Conservation (phyloP, 2,888 invertebrate species). For the Acrocyrtus sp. region DNA sequence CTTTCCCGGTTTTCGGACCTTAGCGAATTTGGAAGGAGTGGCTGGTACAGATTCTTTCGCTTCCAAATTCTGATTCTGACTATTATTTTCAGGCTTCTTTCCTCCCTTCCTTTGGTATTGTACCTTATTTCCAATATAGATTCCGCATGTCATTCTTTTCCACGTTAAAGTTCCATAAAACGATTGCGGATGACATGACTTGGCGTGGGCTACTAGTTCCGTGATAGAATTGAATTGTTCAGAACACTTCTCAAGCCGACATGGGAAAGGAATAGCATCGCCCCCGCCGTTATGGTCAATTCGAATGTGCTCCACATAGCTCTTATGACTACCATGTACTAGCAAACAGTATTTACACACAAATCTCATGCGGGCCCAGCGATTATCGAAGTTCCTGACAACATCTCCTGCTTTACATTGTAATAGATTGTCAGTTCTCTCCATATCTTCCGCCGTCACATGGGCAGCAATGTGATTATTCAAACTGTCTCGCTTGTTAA, state of each 20-base stretch:
- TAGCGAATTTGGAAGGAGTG: too few relatives aligned
- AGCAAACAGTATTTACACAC: slow-evolving; percentile 17
- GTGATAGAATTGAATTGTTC: neutral
- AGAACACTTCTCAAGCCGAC: slow-evolving; percentile 1
- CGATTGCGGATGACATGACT: neutral
- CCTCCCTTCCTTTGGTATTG: too few relatives aligned
- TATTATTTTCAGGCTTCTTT: too few relatives aligned
- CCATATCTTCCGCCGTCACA: slow-evolving; percentile 7
- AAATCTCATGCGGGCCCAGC: neutral
- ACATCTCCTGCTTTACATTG: neutral
- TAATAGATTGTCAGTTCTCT: slow-evolving; percentile 4
- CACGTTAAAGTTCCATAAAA: slow-evolving; percentile 6
- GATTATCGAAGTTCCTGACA: neutral
- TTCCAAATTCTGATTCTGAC: too few relatives aligned
- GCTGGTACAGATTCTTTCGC: too few relatives aligned
- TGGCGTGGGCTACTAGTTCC: slow-evolving; percentile 5
- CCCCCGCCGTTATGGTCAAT: neutral
- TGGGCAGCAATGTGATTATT: slow-evolving; percentile 15
- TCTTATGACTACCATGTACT: neutral
- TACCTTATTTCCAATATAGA: too few relatives aligned
- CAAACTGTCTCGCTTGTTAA: slow-evolving; percentile 27
- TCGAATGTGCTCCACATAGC: slow-evolving; percentile 3
- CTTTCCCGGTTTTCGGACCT: too few relatives aligned
- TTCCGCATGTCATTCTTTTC: neutral
- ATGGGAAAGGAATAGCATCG: neutral